These are phyloP conservation scores for Bombyx mandarina DNA, from an alignment of 1,140 invertebrate species.

Conservation along the genomic window DNA sequence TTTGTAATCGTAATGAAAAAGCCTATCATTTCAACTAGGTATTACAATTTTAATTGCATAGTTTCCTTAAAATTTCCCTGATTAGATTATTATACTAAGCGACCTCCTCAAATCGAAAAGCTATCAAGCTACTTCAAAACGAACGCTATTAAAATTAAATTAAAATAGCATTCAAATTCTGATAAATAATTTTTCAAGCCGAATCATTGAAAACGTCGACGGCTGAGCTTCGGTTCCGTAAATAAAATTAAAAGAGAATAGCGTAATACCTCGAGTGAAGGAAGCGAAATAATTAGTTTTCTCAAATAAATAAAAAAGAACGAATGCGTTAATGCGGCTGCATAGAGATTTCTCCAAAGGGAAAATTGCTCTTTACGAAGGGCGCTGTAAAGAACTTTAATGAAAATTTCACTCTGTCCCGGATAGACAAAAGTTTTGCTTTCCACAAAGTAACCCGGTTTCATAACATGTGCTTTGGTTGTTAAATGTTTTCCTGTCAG, in stretches of 20 bases:
- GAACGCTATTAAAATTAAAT: too few relatives aligned
- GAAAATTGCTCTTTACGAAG: slow-evolving; percentile 66
- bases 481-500: slow-evolving; percentile 15
- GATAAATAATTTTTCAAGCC: too few relatives aligned
- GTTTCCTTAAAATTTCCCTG: too few relatives aligned
- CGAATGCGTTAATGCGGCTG: slow-evolving; percentile 66
- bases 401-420: slow-evolving; percentile 54
- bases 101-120: too few relatives aligned
- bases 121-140: too few relatives aligned
- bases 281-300: slow-evolving; percentile 67
- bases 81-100: too few relatives aligned
- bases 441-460: slow-evolving; percentile 28
- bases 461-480: slow-evolving; percentile 27
- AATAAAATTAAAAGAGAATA: slow-evolving; percentile 53
- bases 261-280: slow-evolving; percentile 57
- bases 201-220: too few relatives aligned
- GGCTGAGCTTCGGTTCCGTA: not conserved
- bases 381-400: slow-evolving; percentile 60
- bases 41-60: too few relatives aligned
- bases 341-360: slow-evolving; percentile 63
- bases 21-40: too few relatives aligned
- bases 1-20: too few relatives aligned
- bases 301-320: slow-evolving; percentile 52
- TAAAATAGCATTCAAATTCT: too few relatives aligned
- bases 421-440: slow-evolving; percentile 31